Evolutionary conservation across 92 coral and sea anemone genomes (phyloP).

Genomic region (Isaurus tuberculatus): DNA sequence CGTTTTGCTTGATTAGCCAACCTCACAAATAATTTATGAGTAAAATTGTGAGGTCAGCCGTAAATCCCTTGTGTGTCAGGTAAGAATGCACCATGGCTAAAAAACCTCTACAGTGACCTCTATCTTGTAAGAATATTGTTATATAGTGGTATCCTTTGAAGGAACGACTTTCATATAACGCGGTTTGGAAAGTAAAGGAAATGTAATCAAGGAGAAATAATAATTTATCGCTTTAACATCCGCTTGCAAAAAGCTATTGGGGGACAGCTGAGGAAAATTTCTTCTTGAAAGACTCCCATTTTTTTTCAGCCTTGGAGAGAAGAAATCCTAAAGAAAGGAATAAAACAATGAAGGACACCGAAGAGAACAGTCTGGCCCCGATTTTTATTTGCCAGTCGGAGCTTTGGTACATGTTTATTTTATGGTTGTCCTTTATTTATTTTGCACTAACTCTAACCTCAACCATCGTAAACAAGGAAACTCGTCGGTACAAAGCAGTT

Average conservation of each 20-base stretch:
- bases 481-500: constrained; percentile 31
- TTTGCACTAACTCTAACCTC: constrained; percentile 28
- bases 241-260: neutral
- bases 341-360: neutral
- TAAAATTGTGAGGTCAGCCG: constrained; percentile 35
- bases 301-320: neutral
- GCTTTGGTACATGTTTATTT: constrained; percentile 38
- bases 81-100: neutral
- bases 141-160: no score
- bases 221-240: neutral
- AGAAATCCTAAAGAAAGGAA: neutral
- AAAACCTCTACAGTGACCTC: neutral
- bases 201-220: neutral
- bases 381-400: constrained; percentile 28
- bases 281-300: neutral
- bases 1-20: neutral
- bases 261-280: neutral
- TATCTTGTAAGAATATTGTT: neutral
- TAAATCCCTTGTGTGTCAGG: constrained; percentile 21
- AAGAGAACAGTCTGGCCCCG: neutral
- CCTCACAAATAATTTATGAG: constrained; percentile 32
- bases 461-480: constrained; percentile 34
- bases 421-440: constrained; percentile 41
- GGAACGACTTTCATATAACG: no score
- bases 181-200: neutral